Evolutionary conservation across 2,113 vertebrate genomes (phyloP).

Genomic region (Rostratula benghalensis): DNA sequence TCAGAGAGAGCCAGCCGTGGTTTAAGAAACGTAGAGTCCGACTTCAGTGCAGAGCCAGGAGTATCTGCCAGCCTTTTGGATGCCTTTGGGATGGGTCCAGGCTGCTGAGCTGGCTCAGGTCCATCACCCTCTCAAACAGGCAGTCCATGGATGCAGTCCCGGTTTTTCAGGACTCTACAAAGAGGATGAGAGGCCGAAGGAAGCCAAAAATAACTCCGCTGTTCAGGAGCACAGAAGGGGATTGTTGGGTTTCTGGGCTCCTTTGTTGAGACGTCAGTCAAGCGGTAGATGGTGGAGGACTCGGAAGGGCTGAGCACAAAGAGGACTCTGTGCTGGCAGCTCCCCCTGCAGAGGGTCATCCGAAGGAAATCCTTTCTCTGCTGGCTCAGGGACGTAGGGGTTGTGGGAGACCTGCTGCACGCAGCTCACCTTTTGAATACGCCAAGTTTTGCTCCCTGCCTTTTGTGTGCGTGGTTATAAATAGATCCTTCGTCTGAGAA

Average conservation of each 20-base stretch:
- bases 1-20: background rate
- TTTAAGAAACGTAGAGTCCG: background rate
- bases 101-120: background rate
- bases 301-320: slow-evolving; percentile 19
- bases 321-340: background rate
- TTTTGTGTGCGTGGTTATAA: background rate
- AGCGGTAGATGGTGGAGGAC: background rate
- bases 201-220: slow-evolving; percentile 10
- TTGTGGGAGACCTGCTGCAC: background rate
- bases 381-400: background rate
- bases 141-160: slow-evolving; percentile 10
- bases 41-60: background rate
- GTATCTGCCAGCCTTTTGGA: background rate
- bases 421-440: background rate
- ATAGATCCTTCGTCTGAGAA: background rate
- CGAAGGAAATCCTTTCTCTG: background rate
- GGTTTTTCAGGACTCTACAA: background rate
- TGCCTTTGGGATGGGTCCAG: background rate
- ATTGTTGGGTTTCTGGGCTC: background rate
- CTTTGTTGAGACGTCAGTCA: background rate
- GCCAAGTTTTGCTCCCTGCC: background rate
- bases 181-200: slow-evolving; percentile 36
- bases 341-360: slow-evolving; percentile 11
- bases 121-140: background rate
- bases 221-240: background rate